phyloP scores from a whole-genome alignment of 92 coral and sea anemone species.

The Virgularia gustaviana region DNA sequence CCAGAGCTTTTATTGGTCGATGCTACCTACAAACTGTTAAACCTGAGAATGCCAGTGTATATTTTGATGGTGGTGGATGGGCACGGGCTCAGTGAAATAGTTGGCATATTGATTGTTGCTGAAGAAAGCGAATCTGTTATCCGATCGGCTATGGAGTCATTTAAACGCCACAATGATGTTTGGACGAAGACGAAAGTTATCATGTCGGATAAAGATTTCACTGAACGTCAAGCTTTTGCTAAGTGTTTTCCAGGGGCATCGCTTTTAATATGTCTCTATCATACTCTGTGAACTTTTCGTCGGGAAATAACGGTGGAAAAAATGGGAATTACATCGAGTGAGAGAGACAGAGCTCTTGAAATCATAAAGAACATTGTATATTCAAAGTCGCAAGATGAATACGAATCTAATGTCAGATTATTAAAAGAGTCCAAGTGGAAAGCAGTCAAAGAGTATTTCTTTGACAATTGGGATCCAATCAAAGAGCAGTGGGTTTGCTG shows the following conservation, averaged over 20 bases:
- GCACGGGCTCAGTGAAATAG: slow-evolving; percentile 48
- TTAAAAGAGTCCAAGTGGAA: slow-evolving; percentile 42
- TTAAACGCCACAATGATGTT: slow-evolving; percentile 39
- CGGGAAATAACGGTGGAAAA: slow-evolving; percentile 56
- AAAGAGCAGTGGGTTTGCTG: slow-evolving; percentile 58
- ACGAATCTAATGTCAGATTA: slow-evolving; percentile 20
- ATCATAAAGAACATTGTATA: slow-evolving; percentile 24
- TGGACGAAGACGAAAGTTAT: slow-evolving; percentile 42
- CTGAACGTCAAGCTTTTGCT: slow-evolving; percentile 42
- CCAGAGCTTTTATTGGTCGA: slow-evolving; percentile 23
- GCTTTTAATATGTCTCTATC: slow-evolving; percentile 44
- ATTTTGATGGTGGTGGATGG: slow-evolving; percentile 49
- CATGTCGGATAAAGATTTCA: slow-evolving; percentile 53
- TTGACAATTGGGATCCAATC: slow-evolving; percentile 53
- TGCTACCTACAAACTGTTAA: slow-evolving; percentile 48
- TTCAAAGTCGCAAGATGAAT: slow-evolving; percentile 17
- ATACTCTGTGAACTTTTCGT: slow-evolving; percentile 49
- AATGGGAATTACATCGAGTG: slow-evolving; percentile 49
- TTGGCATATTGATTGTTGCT: slow-evolving; percentile 41
- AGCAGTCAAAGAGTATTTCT: slow-evolving; percentile 45
- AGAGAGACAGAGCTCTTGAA: slow-evolving; percentile 42
- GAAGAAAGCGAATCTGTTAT: slow-evolving; percentile 50
- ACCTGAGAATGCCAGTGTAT: slow-evolving; percentile 53
- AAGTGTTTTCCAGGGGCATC: slow-evolving; percentile 36
- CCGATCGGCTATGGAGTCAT: slow-evolving; percentile 33